Conservation (phyloP, 2,113 vertebrate genomes). For the Oophaga pumilio region DNA sequence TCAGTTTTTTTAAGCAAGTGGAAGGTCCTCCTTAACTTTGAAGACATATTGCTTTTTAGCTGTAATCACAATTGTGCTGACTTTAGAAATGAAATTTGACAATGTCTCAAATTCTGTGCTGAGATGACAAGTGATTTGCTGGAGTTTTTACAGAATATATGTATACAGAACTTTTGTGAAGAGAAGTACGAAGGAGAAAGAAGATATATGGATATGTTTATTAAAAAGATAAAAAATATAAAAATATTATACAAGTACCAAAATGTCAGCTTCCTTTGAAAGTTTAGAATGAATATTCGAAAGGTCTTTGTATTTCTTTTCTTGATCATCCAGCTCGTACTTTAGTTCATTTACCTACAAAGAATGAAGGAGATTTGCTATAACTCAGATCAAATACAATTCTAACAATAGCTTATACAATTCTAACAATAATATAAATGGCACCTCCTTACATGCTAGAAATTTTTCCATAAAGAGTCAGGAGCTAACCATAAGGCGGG, state of each 20-base stretch:
- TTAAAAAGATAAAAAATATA: background rate
- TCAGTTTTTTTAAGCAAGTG: too few species aligned
- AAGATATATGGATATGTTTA: too few species aligned
- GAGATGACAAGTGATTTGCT: background rate
- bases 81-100: background rate
- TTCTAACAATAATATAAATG: too few species aligned
- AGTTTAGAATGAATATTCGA: slow-evolving; percentile 14
- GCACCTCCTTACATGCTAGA: too few species aligned
- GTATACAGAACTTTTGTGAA: too few species aligned
- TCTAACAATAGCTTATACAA: background rate
- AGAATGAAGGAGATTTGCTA: background rate
- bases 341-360: slow-evolving; percentile 33
- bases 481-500: too few species aligned
- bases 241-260: slow-evolving; percentile 9
- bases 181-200: too few species aligned
- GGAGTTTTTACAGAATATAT: background rate
- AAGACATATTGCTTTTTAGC: too few species aligned
- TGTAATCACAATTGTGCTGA: background rate
- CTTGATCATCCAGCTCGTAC: slow-evolving; percentile 50
- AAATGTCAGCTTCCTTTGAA: slow-evolving; percentile 21
- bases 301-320: slow-evolving; percentile 42
- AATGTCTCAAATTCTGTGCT: background rate
- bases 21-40: too few species aligned
- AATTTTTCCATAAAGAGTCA: too few species aligned
- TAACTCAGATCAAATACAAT: background rate